Base-by-base conservation (phyloP, 2,797 vertebrate species). In the Lithobates pipiens region DNA sequence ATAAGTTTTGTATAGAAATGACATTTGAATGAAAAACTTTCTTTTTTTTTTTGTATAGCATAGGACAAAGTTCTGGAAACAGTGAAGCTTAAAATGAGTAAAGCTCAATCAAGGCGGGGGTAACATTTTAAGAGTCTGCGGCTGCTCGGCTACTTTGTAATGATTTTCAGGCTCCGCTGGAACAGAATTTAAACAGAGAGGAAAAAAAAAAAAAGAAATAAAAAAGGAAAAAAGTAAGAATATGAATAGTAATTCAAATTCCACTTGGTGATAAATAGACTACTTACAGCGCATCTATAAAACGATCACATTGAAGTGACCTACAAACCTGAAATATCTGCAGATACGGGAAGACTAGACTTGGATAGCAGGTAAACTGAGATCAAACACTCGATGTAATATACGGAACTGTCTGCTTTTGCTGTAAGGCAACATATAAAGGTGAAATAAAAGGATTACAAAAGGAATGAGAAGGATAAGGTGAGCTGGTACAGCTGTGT, bases 251-350 rank as follows among this genome's bases (percentile, higher is more conserved):
- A 84, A 89, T 77, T 57, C 50, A 81, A 7, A 57, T 63, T 86
- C 83, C 84, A 78, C 88, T 88, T 81, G 44, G 85, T 82, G 85
- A 86, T 87, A 77, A 83, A 83, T 83, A 73, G 68, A 83, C 87
- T 88, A 85, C 84, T 89, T 91, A 82, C 86, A 93, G 90, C 76
- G 89, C 88, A 79, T 83, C 76, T 87, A 88, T 74, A 88, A 61
- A 87, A 91, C 86, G 80, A 84, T 90, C 90, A 93, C 91, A 91
- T 91, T 94, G 91, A 87, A 90, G 61, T 90, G 91, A 93, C 92
- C 92, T 93, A 91, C 83, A 90, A 77, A 83, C 68, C 85, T 85
- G 81, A 91, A 91, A 91, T 85, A 88, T 78, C 85, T 79, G 6
- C 77, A 44, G 70, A 83, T 83, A 83, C 74, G 71, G 63, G 63